These are phyloP conservation scores for Kryptolebias marmoratus DNA, from an alignment of 2,113 vertebrate species.

Conservation along the genomic window DNA sequence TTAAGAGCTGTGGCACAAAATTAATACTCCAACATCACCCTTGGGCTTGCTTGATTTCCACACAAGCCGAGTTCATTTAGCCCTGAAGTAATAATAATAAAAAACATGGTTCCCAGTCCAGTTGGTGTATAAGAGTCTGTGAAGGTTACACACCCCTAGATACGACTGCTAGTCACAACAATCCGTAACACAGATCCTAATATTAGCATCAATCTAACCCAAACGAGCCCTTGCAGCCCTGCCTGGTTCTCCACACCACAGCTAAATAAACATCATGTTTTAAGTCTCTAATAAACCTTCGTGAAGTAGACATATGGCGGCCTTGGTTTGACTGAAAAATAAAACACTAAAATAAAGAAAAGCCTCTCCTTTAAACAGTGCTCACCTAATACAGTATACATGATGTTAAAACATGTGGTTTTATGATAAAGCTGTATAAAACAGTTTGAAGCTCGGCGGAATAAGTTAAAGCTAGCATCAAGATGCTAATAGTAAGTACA, in stretches of 20 bases:
- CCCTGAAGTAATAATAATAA: not conserved
- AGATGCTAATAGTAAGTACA: not conserved
- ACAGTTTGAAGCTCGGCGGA: not conserved
- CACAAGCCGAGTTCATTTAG: not conserved
- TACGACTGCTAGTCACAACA: not conserved
- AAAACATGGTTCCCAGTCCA: not conserved
- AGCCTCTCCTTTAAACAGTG: not conserved
- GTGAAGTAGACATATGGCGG: not conserved
- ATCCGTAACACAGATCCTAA: not conserved
- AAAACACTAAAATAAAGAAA: not conserved
- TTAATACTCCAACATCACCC: not conserved
- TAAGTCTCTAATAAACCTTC: not conserved
- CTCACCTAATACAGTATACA: not conserved
- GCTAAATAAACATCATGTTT: not conserved
- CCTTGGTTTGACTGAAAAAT: not conserved
- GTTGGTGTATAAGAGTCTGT: not conserved
- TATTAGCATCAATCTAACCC: not conserved
- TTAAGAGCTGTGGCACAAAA: too few relatives aligned
- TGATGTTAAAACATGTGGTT: not conserved
- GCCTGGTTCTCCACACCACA: not conserved
- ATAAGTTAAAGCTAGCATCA: constrained; percentile 5
- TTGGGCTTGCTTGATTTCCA: not conserved
- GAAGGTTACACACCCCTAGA: not conserved
- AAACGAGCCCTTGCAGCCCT: not conserved
- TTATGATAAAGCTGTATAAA: not conserved